These are phyloP conservation scores for Dorcus hopei DNA, from an alignment of 2,888 invertebrate species.

Conservation along the genomic window DNA sequence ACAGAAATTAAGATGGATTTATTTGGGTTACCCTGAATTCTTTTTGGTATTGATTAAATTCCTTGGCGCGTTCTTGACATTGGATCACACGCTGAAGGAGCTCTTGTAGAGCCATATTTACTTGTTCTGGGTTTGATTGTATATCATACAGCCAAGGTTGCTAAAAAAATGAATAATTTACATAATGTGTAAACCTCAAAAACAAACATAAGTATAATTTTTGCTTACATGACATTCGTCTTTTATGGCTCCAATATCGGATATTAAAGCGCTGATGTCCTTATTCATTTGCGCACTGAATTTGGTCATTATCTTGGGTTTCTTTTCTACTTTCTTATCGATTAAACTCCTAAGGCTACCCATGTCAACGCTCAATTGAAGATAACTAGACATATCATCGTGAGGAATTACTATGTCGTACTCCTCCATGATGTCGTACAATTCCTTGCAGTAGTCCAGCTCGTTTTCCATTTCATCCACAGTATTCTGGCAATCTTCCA, in stretches of 20 bases:
- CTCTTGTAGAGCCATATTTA: constrained; percentile 61
- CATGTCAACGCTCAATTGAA: constrained; percentile 61
- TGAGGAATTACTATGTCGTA: constrained; percentile 69
- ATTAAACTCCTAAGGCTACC: constrained; percentile 66
- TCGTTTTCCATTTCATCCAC: constrained; percentile 69
- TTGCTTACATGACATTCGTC: constrained; percentile 64
- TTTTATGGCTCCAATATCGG: constrained; percentile 70
- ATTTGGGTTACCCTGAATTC: constrained; percentile 66
- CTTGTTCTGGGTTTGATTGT: constrained; percentile 66
- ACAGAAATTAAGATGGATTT: neutral
- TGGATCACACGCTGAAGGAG: constrained; percentile 61
- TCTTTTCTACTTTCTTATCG: constrained; percentile 67
- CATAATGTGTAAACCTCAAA: neutral
- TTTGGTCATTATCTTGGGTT: constrained; percentile 64
- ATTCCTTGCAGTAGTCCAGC: constrained; percentile 76
- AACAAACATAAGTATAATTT: neutral
- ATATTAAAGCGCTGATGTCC: constrained; percentile 71
- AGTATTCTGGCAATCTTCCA: constrained; percentile 56
- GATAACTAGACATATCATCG: constrained; percentile 66
- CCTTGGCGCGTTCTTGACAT: constrained; percentile 66
- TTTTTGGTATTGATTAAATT: constrained; percentile 79
- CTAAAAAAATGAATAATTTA: constrained; percentile 50
- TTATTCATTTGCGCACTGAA: constrained; percentile 73
- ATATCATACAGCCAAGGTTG: constrained; percentile 72
- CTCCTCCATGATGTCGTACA: constrained; percentile 81